Percentiles rank a stretch among this genome's conserved stretches.
These are phyloP conservation scores for Tetropium fuscum DNA, from an alignment of 2,888 invertebrate genomes.

Conservation along the genomic window DNA sequence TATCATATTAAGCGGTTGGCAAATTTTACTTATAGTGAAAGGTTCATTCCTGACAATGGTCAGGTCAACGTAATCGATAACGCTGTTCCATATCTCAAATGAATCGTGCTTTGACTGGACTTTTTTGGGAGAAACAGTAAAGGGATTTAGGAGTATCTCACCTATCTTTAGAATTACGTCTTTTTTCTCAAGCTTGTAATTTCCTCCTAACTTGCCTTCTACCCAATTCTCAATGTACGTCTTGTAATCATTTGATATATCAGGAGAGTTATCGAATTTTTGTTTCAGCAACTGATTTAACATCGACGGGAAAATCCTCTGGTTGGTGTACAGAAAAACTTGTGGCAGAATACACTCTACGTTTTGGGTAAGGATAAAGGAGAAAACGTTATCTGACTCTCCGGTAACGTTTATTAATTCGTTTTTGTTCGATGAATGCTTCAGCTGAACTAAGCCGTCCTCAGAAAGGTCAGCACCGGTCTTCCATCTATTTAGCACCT, in stretches of 20 bases:
- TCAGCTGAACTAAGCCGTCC: constrained; percentile 5
- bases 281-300: constrained; percentile 37
- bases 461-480: constrained; percentile 6
- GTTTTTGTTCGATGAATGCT: constrained; percentile 25
- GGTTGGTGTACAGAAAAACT: constrained; percentile 42
- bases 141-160: constrained; percentile 40
- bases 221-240: constrained; percentile 47
- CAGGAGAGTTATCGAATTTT: constrained; percentile 26
- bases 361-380: constrained; percentile 26
- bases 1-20: constrained; percentile 35
- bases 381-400: constrained; percentile 36
- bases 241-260: constrained; percentile 35
- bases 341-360: constrained; percentile 32
- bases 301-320: constrained; percentile 28
- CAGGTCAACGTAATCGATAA: constrained; percentile 41
- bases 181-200: constrained; percentile 45
- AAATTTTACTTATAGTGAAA: constrained; percentile 32
- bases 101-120: constrained; percentile 18
- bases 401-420: constrained; percentile 32
- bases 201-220: constrained; percentile 43
- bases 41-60: constrained; percentile 38
- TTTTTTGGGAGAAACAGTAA: constrained; percentile 33
- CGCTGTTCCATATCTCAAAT: constrained; percentile 42
- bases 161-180: constrained; percentile 48
- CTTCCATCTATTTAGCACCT: constrained; percentile 20